Conservation (phyloP, 2,888 invertebrate species). For the Drosophila greeni region DNA sequence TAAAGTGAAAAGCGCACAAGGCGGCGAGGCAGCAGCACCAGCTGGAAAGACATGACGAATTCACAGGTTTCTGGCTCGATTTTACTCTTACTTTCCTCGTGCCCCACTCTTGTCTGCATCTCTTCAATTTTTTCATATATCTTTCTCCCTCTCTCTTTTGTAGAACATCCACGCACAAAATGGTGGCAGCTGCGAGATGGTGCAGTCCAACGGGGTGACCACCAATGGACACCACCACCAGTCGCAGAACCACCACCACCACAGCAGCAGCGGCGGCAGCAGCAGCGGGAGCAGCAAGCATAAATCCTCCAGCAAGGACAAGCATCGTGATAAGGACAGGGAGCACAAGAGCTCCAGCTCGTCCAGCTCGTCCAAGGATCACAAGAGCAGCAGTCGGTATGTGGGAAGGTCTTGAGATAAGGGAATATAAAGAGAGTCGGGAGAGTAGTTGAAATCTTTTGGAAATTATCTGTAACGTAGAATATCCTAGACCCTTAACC, state of each 20-base stretch:
- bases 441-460: neutral
- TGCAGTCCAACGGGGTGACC: conserved; percentile 86
- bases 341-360: conserved; percentile 80
- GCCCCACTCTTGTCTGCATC: conserved; percentile 4
- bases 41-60: conserved; percentile 12
- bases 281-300: conserved; percentile 82
- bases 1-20: neutral
- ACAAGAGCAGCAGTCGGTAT: conserved; percentile 78
- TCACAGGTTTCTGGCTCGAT: conserved; percentile 32
- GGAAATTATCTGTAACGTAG: neutral
- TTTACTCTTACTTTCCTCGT: conserved; percentile 3
- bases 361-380: conserved; percentile 77
- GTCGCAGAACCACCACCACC: conserved; percentile 62
- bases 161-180: conserved; percentile 74
- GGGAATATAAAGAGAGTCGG: neutral
- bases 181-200: conserved; percentile 67
- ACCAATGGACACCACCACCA: conserved; percentile 84
- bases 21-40: neutral
- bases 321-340: conserved; percentile 80
- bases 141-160: neutral
- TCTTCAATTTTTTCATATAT: neutral
- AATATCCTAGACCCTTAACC: neutral
- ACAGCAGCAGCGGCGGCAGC: conserved; percentile 25
- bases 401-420: neutral
- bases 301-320: conserved; percentile 83